These are phyloP conservation scores for Parnassius smintheus DNA, from an alignment of 2,888 invertebrate genomes.

Conservation along the genomic window DNA sequence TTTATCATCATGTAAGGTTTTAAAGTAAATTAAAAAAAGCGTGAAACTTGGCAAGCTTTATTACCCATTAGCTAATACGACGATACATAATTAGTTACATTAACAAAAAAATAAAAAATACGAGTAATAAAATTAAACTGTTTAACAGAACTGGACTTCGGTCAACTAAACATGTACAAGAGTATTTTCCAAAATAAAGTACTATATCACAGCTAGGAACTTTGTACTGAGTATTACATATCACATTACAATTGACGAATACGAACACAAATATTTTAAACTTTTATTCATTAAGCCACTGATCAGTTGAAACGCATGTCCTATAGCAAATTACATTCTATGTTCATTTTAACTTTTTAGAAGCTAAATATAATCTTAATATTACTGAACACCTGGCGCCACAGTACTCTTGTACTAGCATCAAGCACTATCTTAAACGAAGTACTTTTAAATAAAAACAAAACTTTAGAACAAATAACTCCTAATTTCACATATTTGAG, in stretches of 20 bases:
- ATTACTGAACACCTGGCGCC: conserved; percentile 10
- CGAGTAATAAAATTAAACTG: conserved; percentile 18
- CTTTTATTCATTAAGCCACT: conserved; percentile 7
- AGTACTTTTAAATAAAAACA: no score
- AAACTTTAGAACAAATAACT: no score
- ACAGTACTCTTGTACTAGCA: not conserved
- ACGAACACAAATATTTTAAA: conserved; percentile 1
- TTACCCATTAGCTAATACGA: conserved; percentile 32
- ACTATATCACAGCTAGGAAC: conserved; percentile 50
- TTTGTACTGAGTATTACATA: conserved; percentile 44
- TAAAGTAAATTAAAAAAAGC: conserved; percentile 21
- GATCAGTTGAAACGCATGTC: conserved; percentile 9
- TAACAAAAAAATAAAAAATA: conserved; percentile 23
- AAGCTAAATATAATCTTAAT: conserved; percentile 4
- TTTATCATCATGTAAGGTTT: no score
- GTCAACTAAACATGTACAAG: conserved; percentile 20
- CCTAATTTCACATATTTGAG: no score
- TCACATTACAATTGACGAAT: conserved; percentile 7
- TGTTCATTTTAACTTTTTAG: not conserved
- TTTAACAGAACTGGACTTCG: conserved; percentile 26
- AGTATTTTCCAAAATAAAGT: conserved; percentile 27
- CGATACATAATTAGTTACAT: conserved; percentile 24
- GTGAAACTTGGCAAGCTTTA: conserved; percentile 28
- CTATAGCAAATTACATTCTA: not conserved
- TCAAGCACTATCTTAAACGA: not conserved